phyloP scores from a whole-genome alignment of 2,888 invertebrate genomes.

The Arge pagana region DNA sequence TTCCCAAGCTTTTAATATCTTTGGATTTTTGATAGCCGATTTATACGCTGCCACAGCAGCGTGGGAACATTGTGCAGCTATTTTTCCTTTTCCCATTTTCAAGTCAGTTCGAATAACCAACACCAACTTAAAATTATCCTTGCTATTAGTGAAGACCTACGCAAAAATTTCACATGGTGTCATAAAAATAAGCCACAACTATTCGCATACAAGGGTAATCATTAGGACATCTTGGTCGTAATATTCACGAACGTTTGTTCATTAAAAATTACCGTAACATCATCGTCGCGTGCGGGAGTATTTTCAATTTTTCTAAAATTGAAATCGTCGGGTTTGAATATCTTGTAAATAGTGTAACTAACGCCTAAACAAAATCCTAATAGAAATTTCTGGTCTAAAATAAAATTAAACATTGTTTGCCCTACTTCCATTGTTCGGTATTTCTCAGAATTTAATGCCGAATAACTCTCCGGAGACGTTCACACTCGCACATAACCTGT shows the following conservation, averaged over 20 bases:
- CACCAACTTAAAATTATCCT: slow-evolving; percentile 77
- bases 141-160: slow-evolving; percentile 40
- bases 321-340: no score
- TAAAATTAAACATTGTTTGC: slow-evolving; percentile 1
- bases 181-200: no score
- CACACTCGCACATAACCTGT: no score
- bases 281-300: no score
- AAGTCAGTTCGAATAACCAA: slow-evolving; percentile 86
- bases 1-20: slow-evolving; percentile 68
- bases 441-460: no score
- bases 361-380: slow-evolving; percentile 9
- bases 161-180: not conserved
- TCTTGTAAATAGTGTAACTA: slow-evolving; percentile 14
- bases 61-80: slow-evolving; percentile 93
- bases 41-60: slow-evolving; percentile 89
- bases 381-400: slow-evolving; percentile 6
- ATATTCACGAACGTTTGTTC: not conserved
- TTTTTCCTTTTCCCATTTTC: slow-evolving; percentile 95
- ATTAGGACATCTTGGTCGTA: no score
- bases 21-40: slow-evolving; percentile 68
- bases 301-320: no score
- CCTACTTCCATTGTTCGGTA: slow-evolving; percentile 1
- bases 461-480: no score
- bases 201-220: no score
- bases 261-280: slow-evolving; percentile 1